Evolutionary conservation across 2,797 vertebrate species (phyloP), one percentile per base, ranked within the genome.

Genomic region (Phyllotis vaccarum): DNA sequence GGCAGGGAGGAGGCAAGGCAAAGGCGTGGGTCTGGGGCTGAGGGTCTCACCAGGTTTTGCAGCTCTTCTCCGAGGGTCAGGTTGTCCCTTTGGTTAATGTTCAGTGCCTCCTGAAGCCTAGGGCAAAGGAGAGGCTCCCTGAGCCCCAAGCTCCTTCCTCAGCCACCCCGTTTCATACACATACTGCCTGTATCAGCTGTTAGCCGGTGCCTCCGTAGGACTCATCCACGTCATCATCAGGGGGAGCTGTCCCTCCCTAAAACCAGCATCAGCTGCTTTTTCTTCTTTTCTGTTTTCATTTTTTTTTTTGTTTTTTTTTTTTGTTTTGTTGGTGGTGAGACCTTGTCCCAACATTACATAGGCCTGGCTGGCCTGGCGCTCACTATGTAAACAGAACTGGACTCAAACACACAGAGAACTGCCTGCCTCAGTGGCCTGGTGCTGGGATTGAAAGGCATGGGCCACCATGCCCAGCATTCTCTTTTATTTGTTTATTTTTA

Each of bases 41-140:
- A 37, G 75, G 66, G 21, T 12, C 97, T 97, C 56, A 98, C 98
- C 90, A 98, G 96, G 34, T 70, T 95, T 43, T 92, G 81, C 19
- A 98, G 96, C 91, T 96, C 97, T 79, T 97, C 82, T 64, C 92
- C 87, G 74, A 98, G 92, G 17, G 90, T 68, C 78, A 76, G 64
- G 76, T 97, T 97, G n/a, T 95, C 94, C 1, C 37, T 85, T 13
- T 86, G 96, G 17, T 80, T 91, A 0, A 17, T 78, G n/a, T 62
- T 93, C 76, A 97, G 93, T 0, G 91, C 96, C 22, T 97, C 96
- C 62, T 89, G 96, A 43, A 98, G 97, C 82, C 98, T 98, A 46
- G 34, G 31, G 88, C 75, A 54, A 74, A 85, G 78, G 12, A 86
- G 68, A n/a, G 2, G 31, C 4, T 5, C 49, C 85, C 31, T 87